A percentile compares a stretch with the other conserved stretches of the same genome.
phyloP scores from a whole-genome alignment of 2,797 vertebrate genomes.

The Tokudaia muenninki region DNA sequence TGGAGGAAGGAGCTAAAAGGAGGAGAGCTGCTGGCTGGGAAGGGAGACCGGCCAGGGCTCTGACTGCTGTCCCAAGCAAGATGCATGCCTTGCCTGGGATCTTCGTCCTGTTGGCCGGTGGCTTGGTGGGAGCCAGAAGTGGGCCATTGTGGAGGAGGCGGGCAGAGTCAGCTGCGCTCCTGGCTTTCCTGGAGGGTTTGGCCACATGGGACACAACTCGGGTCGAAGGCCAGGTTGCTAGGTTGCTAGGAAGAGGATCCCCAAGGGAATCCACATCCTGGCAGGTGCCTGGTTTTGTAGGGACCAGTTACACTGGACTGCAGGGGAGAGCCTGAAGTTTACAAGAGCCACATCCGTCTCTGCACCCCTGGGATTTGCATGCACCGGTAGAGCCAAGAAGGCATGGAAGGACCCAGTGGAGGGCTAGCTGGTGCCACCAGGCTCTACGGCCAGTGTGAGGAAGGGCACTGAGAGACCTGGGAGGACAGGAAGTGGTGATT shows the following conservation, averaged over 20 bases:
- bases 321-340: background rate
- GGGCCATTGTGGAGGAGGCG: background rate
- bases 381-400: background rate
- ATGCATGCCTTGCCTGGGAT: background rate
- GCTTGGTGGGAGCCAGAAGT: background rate
- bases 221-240: background rate
- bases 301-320: background rate
- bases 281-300: background rate
- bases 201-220: background rate
- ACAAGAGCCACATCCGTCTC: background rate
- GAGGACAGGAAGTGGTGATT: conserved; percentile 57
- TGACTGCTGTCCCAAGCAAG: background rate
- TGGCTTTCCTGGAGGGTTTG: conserved; percentile 60
- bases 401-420: background rate
- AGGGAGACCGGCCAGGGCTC: background rate
- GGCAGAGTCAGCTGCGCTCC: conserved; percentile 16
- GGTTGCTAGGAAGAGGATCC: background rate
- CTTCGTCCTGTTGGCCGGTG: background rate
- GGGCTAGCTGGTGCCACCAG: background rate
- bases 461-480: conserved; percentile 1
- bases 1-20: background rate
- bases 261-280: background rate
- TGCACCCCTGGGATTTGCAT: background rate
- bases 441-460: conserved; percentile 1
- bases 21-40: background rate